Evolutionary conservation across 2,113 vertebrate genomes (phyloP).

Genomic region (Cephalophus harveyi): DNA sequence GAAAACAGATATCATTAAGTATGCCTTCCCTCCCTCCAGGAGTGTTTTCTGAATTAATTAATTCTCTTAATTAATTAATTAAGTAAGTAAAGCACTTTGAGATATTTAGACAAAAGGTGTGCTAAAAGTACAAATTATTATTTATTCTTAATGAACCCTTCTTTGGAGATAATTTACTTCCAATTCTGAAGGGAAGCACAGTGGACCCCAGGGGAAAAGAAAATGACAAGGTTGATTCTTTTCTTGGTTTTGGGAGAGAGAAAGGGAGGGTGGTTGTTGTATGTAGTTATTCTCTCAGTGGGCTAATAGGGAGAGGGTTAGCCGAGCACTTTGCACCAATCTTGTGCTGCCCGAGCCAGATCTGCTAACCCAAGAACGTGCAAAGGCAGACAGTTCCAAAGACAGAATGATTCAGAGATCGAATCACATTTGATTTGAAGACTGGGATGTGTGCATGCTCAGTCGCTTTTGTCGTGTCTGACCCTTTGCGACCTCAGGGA

Average conservation of each 20-base stretch:
- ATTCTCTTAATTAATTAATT: slow-evolving; percentile 75
- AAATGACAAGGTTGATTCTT: slow-evolving; percentile 34
- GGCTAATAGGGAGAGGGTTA: background rate
- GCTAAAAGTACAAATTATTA: slow-evolving; percentile 62
- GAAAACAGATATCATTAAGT: slow-evolving; percentile 56
- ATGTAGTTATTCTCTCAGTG: background rate
- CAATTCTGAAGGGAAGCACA: slow-evolving; percentile 42
- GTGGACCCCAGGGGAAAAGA: background rate
- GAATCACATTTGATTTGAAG: background rate
- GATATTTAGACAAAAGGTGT: slow-evolving; percentile 68
- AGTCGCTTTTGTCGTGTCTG: background rate
- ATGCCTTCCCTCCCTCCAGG: slow-evolving; percentile 48
- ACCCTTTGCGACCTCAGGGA: background rate
- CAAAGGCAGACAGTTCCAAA: background rate
- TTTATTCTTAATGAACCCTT: slow-evolving; percentile 73
- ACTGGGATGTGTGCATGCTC: background rate
- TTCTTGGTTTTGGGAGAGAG: background rate
- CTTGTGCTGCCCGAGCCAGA: background rate
- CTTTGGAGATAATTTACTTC: slow-evolving; percentile 71
- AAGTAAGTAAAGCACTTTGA: slow-evolving; percentile 68
- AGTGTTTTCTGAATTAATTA: slow-evolving; percentile 65
- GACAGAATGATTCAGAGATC: background rate
- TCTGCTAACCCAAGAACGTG: background rate
- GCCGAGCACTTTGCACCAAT: background rate
- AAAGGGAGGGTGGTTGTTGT: background rate